Percentiles rank a stretch among this genome's conserved stretches.
These are phyloP conservation scores for Hypomecis atomaria DNA, from an alignment of 2,888 invertebrate species.

Conservation along the genomic window DNA sequence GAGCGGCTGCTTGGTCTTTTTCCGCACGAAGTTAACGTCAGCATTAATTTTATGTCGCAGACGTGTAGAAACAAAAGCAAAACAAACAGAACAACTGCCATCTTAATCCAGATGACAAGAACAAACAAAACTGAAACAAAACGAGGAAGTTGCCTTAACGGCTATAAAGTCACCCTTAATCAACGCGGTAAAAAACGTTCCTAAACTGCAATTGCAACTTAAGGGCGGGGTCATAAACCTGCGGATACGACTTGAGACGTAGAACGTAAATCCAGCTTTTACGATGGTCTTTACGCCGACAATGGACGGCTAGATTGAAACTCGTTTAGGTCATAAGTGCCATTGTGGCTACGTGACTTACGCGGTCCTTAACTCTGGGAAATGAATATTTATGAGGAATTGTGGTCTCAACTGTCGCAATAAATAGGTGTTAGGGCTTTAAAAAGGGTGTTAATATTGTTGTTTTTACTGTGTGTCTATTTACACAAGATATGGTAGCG, in stretches of 20 bases:
- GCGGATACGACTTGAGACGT: constrained; percentile 39
- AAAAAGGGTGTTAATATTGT: too few relatives aligned
- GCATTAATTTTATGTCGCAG: too few relatives aligned
- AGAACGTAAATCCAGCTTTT: constrained; percentile 55
- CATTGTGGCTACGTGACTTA: constrained; percentile 35
- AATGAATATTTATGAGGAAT: constrained; percentile 20
- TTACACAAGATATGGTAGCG: too few relatives aligned
- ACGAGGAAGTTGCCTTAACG: not conserved
- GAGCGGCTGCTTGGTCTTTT: too few relatives aligned
- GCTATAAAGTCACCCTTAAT: constrained; percentile 20
- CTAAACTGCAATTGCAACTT: constrained; percentile 56
- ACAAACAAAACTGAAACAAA: constrained; percentile 4
- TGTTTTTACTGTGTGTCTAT: too few relatives aligned
- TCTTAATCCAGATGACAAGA: not conserved
- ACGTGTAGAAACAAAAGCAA: not conserved
- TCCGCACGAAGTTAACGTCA: too few relatives aligned
- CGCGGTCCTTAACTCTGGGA: constrained; percentile 19
- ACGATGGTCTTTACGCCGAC: constrained; percentile 63
- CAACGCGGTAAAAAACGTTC: constrained; percentile 34
- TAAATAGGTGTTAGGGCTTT: not conserved
- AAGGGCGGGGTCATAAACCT: constrained; percentile 48
- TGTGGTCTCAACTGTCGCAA: not conserved
- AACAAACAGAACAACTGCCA: not conserved
- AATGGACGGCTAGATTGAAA: constrained; percentile 67
- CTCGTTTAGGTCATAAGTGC: constrained; percentile 66